Conservation (phyloP, 2,888 invertebrate genomes). For the Balanococcus diminutus region DNA sequence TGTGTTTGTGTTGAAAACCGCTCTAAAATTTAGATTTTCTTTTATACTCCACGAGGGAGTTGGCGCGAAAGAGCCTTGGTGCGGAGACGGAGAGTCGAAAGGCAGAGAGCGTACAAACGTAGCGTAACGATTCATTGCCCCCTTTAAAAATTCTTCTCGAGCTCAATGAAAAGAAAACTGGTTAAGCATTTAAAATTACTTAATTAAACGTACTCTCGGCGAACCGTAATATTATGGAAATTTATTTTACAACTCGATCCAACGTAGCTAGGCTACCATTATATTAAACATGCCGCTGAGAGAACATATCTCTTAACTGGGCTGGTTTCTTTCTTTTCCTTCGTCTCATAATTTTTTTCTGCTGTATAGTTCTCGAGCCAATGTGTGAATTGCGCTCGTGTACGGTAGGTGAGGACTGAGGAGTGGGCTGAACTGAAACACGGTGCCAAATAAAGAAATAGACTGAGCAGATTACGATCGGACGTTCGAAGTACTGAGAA, state of each 20-base stretch:
- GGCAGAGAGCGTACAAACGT: not conserved
- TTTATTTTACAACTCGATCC: not conserved
- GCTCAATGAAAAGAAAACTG: not conserved
- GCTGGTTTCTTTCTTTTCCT: not conserved
- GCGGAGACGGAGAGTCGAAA: not conserved
- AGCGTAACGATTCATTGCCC: not conserved
- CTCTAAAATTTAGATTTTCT: conserved; percentile 17
- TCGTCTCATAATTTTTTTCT: not conserved
- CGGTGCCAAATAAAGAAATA: not conserved
- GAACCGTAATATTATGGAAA: conserved; percentile 3
- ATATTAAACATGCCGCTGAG: not conserved
- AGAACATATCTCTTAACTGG: not conserved
- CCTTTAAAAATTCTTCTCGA: not conserved
- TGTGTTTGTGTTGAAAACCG: not conserved
- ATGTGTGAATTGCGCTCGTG: not conserved
- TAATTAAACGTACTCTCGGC: not conserved
- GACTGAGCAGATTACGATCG: not conserved
- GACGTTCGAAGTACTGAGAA: not conserved
- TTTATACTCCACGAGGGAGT: conserved; percentile 7
- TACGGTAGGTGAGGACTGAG: not conserved
- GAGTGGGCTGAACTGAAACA: not conserved
- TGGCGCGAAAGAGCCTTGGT: not conserved
- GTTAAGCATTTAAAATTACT: conserved; percentile 1
- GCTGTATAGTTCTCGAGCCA: not conserved
- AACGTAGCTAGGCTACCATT: not conserved